Evolutionary conservation across 2,888 invertebrate species (phyloP).

Genomic region (Trypoxylon attenuatum): DNA sequence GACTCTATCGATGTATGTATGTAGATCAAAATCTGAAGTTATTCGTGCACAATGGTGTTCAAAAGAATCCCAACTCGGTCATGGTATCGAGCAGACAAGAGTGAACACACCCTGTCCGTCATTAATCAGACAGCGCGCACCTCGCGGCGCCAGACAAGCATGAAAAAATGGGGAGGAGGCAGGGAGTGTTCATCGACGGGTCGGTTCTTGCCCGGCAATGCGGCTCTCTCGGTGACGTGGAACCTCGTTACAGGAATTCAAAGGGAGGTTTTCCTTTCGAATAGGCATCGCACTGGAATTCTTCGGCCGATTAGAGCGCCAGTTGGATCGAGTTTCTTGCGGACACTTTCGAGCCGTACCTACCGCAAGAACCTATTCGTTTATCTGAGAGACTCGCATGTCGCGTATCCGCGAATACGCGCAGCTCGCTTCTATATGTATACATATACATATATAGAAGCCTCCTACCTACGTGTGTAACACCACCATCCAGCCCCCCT

Average conservation of each 20-base stretch:
- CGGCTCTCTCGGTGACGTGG: conserved; percentile 13
- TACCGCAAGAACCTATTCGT: conserved; percentile 59
- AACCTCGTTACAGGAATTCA: conserved; percentile 45
- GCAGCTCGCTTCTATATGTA: neutral
- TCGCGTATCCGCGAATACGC: conserved; percentile 31
- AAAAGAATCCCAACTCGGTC: too few relatives aligned
- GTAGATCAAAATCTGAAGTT: too few relatives aligned
- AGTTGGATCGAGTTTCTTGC: conserved; percentile 55
- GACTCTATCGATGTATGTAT: too few relatives aligned
- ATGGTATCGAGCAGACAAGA: too few relatives aligned
- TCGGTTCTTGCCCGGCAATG: conserved; percentile 13
- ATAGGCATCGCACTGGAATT: conserved; percentile 50
- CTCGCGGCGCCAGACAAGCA: conserved; percentile 11
- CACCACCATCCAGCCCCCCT: neutral
- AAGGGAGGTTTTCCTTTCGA: conserved; percentile 50
- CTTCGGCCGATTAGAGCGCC: conserved; percentile 54
- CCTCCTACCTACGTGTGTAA: neutral
- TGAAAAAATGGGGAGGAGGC: conserved; percentile 16
- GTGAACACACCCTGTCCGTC: too few relatives aligned
- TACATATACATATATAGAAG: neutral
- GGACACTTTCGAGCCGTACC: conserved; percentile 55
- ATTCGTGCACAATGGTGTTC: too few relatives aligned
- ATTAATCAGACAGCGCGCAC: neutral
- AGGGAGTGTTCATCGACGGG: neutral
- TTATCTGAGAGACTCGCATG: conserved; percentile 45